Evolutionary conservation across 2,113 vertebrate genomes (phyloP).

Genomic region (Anser brachyrhynchus): DNA sequence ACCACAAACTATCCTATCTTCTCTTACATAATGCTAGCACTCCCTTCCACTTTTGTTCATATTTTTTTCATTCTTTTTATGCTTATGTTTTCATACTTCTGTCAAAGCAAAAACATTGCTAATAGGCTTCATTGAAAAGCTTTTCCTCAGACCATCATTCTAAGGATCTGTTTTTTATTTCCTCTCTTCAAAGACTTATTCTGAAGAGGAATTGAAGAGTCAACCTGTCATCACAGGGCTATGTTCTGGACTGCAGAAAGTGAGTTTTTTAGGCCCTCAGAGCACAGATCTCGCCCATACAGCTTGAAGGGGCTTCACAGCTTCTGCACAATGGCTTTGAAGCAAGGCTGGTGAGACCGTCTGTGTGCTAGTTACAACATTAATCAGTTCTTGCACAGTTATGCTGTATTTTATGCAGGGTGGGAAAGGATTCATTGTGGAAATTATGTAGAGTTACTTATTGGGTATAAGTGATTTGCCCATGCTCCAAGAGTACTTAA

Average conservation of each 20-base stretch:
- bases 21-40: background rate
- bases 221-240: background rate
- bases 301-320: background rate
- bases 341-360: background rate
- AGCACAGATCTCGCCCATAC: background rate
- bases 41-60: background rate
- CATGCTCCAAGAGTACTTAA: background rate
- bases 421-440: background rate
- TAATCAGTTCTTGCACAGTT: background rate
- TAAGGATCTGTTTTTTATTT: background rate
- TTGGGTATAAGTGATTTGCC: background rate
- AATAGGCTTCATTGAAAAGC: background rate
- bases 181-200: background rate
- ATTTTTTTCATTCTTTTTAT: background rate
- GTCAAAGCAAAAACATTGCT: background rate
- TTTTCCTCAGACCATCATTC: background rate
- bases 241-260: background rate
- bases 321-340: background rate
- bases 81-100: background rate
- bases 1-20: background rate
- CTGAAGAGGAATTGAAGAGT: background rate
- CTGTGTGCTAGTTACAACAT: background rate
- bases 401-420: background rate
- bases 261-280: background rate
- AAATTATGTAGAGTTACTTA: background rate